phyloP scores from a whole-genome alignment of 2,113 vertebrate genomes.

The Sinocyclocheilus rhinocerous region DNA sequence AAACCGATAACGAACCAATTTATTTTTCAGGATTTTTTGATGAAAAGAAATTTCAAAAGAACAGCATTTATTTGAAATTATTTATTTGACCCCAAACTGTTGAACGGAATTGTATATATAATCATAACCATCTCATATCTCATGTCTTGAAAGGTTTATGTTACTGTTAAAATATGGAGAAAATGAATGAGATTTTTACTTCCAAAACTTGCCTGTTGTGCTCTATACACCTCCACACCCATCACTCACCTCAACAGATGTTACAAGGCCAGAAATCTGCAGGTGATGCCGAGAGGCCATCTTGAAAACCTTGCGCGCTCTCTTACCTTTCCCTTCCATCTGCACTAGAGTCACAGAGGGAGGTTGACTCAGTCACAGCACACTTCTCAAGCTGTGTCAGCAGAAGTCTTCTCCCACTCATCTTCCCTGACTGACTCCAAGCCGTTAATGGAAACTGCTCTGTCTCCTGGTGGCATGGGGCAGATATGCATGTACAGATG shows the following conservation, averaged over 20 bases:
- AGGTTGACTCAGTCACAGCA: slow-evolving; percentile 48
- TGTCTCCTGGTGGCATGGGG: slow-evolving; percentile 36
- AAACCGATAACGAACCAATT: not conserved
- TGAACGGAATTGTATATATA: not conserved
- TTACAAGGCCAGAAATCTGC: slow-evolving; percentile 28
- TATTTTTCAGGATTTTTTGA: not conserved
- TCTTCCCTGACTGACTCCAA: slow-evolving; percentile 20
- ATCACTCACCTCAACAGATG: slow-evolving; percentile 15
- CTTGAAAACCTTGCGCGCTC: slow-evolving; percentile 33
- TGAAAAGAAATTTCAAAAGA: not conserved
- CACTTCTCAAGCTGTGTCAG: slow-evolving; percentile 54
- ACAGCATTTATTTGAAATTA: not conserved
- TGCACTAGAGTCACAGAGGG: slow-evolving; percentile 51
- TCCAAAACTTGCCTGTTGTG: slow-evolving; percentile 15
- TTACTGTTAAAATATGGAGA: not conserved
- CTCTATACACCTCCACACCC: not conserved
- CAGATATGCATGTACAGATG: slow-evolving; percentile 21
- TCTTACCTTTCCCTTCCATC: slow-evolving; percentile 49
- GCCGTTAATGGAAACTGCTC: slow-evolving; percentile 40
- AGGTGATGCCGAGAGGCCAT: slow-evolving; percentile 13
- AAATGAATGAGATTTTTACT: not conserved
- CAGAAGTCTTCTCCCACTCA: slow-evolving; percentile 50
- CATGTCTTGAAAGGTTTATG: not conserved
- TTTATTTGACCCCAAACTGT: not conserved
- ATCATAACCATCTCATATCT: not conserved